Percentiles rank a stretch among this genome's conserved stretches.
These are phyloP conservation scores for Epistrophe eligans DNA, from an alignment of 2,888 invertebrate genomes.

Conservation along the genomic window DNA sequence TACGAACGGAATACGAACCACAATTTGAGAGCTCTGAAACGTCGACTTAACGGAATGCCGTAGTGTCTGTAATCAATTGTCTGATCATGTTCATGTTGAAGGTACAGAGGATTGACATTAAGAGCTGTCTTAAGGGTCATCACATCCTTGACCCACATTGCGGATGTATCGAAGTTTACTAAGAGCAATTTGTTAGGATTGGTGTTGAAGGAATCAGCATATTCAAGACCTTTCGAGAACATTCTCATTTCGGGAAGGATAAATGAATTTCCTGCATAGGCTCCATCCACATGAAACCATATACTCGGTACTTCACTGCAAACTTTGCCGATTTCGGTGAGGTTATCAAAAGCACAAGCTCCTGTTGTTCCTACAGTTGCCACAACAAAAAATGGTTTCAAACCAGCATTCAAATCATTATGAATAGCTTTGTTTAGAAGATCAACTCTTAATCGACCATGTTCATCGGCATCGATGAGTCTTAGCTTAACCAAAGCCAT, in stretches of 20 bases:
- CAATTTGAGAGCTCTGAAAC: constrained; percentile 93
- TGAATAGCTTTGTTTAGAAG: constrained; percentile 87
- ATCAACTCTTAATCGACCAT: constrained; percentile 87
- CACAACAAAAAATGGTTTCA: constrained; percentile 93
- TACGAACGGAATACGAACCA: constrained; percentile 95
- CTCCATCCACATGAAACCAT: constrained; percentile 96
- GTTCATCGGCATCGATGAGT: constrained; percentile 89
- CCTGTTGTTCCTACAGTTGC: constrained; percentile 93
- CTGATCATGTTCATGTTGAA: constrained; percentile 91
- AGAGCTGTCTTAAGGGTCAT: constrained; percentile 91
- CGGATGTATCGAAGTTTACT: constrained; percentile 93
- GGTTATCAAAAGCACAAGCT: constrained; percentile 92
- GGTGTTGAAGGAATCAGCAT: constrained; percentile 93
- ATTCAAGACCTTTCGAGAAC: constrained; percentile 87
- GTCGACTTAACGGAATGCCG: constrained; percentile 93
- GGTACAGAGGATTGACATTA: constrained; percentile 93
- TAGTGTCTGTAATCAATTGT: constrained; percentile 91
- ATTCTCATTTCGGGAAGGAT: constrained; percentile 93
- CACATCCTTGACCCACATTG: constrained; percentile 92
- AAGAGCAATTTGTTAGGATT: constrained; percentile 95
- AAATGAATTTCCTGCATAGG: constrained; percentile 94
- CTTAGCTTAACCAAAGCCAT: constrained; percentile 90
- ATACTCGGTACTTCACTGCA: constrained; percentile 86
- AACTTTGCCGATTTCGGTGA: constrained; percentile 91
- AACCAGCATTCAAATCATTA: constrained; percentile 89